A percentile compares a stretch with the other conserved stretches of the same genome.
These are phyloP conservation scores for Martes martes DNA, from an alignment of 2,113 vertebrate species.

Conservation along the genomic window DNA sequence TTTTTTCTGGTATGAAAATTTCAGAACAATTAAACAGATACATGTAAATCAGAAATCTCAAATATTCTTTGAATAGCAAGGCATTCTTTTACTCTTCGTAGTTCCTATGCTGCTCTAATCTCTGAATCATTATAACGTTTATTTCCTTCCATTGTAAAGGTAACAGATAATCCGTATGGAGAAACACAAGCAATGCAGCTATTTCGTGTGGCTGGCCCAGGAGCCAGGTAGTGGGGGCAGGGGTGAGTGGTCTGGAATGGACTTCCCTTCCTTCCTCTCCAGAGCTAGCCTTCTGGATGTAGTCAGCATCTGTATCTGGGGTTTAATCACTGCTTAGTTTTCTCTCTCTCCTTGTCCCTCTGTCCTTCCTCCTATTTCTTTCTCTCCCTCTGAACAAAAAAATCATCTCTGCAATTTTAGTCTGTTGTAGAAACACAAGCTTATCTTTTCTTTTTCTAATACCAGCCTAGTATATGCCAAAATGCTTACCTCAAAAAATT, in stretches of 20 bases:
- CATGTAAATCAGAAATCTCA: background rate
- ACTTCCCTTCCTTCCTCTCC: background rate
- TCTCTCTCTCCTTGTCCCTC: background rate
- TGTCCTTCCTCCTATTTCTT: background rate
- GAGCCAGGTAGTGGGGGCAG: accelerated
- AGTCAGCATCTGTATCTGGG: background rate
- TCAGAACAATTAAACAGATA: background rate
- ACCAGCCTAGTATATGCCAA: background rate
- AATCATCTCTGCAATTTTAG: background rate
- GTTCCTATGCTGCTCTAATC: background rate
- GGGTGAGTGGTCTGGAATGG: background rate
- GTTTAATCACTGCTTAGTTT: background rate
- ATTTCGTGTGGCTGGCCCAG: background rate
- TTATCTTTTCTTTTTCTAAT: constrained; percentile 18
- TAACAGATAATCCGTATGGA: background rate
- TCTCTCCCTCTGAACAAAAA: background rate
- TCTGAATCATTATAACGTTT: background rate
- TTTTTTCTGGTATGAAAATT: background rate
- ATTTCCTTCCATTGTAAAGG: background rate
- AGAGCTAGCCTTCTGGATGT: background rate
- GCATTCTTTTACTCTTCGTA: background rate
- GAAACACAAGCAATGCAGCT: background rate
- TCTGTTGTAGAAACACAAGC: background rate
- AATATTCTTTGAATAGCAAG: background rate
- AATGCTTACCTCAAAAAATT: constrained; percentile 35